Evolutionary conservation across 2,797 vertebrate species (phyloP).

Genomic region (Corythornis leucogaster): DNA sequence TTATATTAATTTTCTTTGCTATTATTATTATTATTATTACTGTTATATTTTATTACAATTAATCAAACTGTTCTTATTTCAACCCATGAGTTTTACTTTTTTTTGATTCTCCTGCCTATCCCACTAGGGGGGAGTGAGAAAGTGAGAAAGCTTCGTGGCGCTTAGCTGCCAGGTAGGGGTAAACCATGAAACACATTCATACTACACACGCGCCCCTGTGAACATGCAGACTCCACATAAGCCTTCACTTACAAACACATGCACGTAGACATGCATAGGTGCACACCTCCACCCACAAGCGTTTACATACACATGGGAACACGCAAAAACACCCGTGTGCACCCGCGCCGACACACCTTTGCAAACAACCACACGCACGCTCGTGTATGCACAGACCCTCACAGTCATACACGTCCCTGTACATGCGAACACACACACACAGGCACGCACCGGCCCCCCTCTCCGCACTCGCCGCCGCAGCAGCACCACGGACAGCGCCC

Average conservation of each 20-base stretch:
- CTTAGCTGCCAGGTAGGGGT: background rate
- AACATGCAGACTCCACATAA: background rate
- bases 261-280: rapidly evolving
- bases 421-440: no score
- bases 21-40: background rate
- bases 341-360: no score
- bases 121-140: background rate
- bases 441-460: slow-evolving; percentile 28
- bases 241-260: no score
- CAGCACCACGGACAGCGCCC: slow-evolving; percentile 35
- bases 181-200: background rate
- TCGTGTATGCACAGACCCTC: rapidly evolving
- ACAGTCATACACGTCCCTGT: no score
- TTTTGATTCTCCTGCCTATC: background rate
- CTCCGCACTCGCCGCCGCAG: slow-evolving; percentile 51
- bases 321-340: rapidly evolving
- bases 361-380: rapidly evolving
- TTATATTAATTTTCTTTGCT: background rate
- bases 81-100: background rate
- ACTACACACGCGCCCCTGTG: rapidly evolving
- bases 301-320: rapidly evolving
- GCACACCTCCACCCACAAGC: background rate
- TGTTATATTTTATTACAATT: background rate
- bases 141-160: no score
- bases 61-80: background rate